These are phyloP conservation scores for Glandiceps talaboti DNA, from an alignment of 53 echinoderm and acorn worm genomes.

Conservation along the genomic window DNA sequence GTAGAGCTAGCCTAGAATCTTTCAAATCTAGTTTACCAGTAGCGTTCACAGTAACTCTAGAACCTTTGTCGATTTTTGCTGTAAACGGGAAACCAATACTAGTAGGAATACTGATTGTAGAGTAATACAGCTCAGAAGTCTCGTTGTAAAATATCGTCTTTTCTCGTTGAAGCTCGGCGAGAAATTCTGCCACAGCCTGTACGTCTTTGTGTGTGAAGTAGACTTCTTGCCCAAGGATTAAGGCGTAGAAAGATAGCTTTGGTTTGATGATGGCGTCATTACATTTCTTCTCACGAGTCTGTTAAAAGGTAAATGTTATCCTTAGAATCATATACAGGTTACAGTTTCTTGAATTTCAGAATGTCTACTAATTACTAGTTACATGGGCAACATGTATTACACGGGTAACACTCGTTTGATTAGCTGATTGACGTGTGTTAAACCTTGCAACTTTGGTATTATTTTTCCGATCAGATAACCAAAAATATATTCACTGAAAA, in stretches of 20 bases:
- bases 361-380: no score
- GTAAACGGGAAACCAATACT: not conserved
- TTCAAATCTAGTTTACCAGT: not conserved
- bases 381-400: no score
- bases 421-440: no score
- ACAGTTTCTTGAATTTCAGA: no score
- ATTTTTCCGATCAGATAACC: no score
- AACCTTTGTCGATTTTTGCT: not conserved
- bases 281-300: no score
- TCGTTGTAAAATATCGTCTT: not conserved
- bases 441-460: no score
- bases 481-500: no score
- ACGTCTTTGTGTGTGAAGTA: not conserved
- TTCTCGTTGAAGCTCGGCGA: not conserved
- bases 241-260: not conserved
- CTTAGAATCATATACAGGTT: no score
- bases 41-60: not conserved
- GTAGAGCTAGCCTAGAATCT: not conserved
- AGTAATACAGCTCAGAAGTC: not conserved
- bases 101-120: not conserved
- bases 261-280: not conserved
- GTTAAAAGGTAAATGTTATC: no score
- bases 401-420: no score
- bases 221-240: not conserved
- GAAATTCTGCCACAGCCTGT: not conserved